These are phyloP conservation scores for Epirrhoe tristata DNA, from an alignment of 2,888 invertebrate genomes.

Conservation along the genomic window DNA sequence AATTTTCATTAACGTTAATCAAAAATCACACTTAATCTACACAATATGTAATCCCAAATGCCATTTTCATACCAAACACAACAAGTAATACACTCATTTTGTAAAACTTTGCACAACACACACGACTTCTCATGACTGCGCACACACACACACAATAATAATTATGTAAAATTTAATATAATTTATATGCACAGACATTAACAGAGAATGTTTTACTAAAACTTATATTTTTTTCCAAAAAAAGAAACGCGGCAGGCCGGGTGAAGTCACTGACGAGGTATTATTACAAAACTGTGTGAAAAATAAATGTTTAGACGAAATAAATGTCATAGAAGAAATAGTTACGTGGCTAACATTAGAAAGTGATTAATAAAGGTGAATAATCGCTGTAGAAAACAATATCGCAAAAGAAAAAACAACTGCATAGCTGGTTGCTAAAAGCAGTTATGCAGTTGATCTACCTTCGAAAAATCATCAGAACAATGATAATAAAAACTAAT, in stretches of 20 bases:
- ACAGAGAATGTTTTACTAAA: slow-evolving; percentile 82
- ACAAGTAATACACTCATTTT: slow-evolving; percentile 31
- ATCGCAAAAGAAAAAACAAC: slow-evolving; percentile 17
- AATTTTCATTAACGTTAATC: slow-evolving; percentile 19
- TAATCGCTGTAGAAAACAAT: slow-evolving; percentile 42
- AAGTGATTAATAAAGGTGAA: slow-evolving; percentile 58
- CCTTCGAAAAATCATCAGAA: slow-evolving; percentile 16
- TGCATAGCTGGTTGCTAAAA: slow-evolving; percentile 29
- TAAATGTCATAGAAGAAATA: slow-evolving; percentile 74
- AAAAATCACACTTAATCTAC: slow-evolving; percentile 12
- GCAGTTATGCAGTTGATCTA: slow-evolving; percentile 32
- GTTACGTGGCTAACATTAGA: slow-evolving; percentile 83
- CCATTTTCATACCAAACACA: slow-evolving; percentile 29
- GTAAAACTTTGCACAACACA: slow-evolving; percentile 25
- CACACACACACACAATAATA: slow-evolving; percentile 35
- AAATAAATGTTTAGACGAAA: slow-evolving; percentile 78
- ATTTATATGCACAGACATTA: slow-evolving; percentile 67
- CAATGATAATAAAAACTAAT: slow-evolving; percentile 34
- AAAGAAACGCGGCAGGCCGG: slow-evolving; percentile 91
- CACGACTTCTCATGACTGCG: slow-evolving; percentile 37
- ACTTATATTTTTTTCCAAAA: slow-evolving; percentile 84
- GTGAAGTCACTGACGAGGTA: slow-evolving; percentile 92
- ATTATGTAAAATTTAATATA: slow-evolving; percentile 55
- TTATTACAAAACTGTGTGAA: slow-evolving; percentile 70
- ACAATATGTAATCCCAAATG: slow-evolving; percentile 10